phyloP scores from a whole-genome alignment of 2,888 invertebrate genomes.

The Mylabris sibirica region DNA sequence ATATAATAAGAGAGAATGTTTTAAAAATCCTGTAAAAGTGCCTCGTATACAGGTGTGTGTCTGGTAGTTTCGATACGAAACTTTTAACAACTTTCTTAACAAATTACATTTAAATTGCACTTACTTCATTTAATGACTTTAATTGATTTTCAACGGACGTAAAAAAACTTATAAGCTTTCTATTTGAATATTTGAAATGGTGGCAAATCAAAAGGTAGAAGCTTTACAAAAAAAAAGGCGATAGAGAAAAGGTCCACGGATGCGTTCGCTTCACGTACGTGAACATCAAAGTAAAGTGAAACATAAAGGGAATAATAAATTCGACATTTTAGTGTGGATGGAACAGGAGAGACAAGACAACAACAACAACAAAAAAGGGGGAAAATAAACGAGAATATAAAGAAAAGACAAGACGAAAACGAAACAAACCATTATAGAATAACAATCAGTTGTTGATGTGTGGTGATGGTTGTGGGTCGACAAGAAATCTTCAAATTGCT shows the following conservation, averaged over 20 bases:
- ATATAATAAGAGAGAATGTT: constrained; percentile 23
- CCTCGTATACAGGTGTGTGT: constrained; percentile 30
- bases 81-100: constrained; percentile 29
- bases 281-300: constrained; percentile 53
- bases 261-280: constrained; percentile 46
- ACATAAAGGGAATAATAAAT: constrained; percentile 58
- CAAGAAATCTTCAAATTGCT: constrained; percentile 49
- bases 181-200: constrained; percentile 39
- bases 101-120: constrained; percentile 20
- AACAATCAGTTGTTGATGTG: constrained; percentile 47
- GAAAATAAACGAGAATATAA: constrained; percentile 32
- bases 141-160: neutral
- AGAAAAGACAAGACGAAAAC: constrained; percentile 50
- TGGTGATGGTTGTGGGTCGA: constrained; percentile 11
- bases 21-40: constrained; percentile 31
- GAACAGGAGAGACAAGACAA: too few species aligned
- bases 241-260: constrained; percentile 28
- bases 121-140: constrained; percentile 6
- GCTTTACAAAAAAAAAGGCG: constrained; percentile 32
- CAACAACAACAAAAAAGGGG: neutral
- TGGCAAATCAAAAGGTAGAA: constrained; percentile 31
- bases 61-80: constrained; percentile 22
- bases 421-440: constrained; percentile 52
- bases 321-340: constrained; percentile 30
- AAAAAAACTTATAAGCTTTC: neutral